Evolutionary conservation across 2,113 vertebrate species (phyloP).

Genomic region (Hydropotes inermis): DNA sequence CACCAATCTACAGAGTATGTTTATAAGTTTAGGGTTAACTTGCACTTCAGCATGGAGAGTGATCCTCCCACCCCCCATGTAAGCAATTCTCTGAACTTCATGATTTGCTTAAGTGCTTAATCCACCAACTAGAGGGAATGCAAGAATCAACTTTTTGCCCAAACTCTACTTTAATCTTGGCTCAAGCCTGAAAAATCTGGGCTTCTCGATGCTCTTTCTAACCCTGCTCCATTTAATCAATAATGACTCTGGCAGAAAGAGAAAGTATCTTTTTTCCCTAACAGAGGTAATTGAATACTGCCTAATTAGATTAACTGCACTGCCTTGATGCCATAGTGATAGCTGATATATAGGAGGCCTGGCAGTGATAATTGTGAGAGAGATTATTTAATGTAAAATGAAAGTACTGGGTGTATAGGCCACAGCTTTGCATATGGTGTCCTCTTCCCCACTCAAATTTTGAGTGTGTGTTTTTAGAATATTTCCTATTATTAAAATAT

Average conservation of each 20-base stretch:
- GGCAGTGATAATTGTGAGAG: conserved; percentile 30
- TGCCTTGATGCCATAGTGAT: conserved; percentile 46
- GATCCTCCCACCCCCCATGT: neutral
- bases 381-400: conserved; percentile 50
- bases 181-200: conserved; percentile 50
- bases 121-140: conserved; percentile 9
- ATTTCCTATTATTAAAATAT: neutral
- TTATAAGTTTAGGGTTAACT: conserved; percentile 17
- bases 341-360: conserved; percentile 30
- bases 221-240: conserved; percentile 59
- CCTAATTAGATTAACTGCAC: conserved; percentile 65
- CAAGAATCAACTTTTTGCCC: conserved; percentile 50
- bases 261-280: conserved; percentile 18
- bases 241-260: conserved; percentile 53
- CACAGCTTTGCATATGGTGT: neutral
- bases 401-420: neutral
- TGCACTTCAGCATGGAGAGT: neutral
- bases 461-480: neutral
- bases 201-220: conserved; percentile 43
- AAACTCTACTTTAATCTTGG: conserved; percentile 62
- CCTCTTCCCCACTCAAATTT: neutral
- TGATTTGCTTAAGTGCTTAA: conserved; percentile 42
- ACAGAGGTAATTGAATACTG: conserved; percentile 59
- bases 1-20: neutral
- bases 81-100: neutral